Evolutionary conservation across 2,888 invertebrate species (phyloP).

Genomic region (Microctonus hyperodae): DNA sequence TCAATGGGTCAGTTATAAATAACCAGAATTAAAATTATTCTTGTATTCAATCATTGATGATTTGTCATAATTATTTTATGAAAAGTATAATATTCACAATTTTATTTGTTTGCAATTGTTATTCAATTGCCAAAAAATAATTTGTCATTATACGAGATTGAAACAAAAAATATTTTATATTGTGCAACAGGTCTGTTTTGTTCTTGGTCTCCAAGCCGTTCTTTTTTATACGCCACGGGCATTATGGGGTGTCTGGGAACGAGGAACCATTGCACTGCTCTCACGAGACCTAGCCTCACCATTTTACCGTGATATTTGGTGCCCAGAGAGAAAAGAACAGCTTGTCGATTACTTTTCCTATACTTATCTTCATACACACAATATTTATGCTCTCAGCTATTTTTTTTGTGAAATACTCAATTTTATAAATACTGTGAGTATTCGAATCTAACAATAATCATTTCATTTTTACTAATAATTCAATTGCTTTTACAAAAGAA

Average conservation of each 20-base stretch:
- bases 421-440: slow-evolving; percentile 75
- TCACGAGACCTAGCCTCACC: slow-evolving; percentile 68
- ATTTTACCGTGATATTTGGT: slow-evolving; percentile 68
- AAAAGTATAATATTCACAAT: too few species aligned
- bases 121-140: too few species aligned
- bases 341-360: slow-evolving; percentile 69
- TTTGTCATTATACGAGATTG: too few species aligned
- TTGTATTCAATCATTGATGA: too few species aligned
- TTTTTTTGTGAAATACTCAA: slow-evolving; percentile 78
- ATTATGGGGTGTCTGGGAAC: slow-evolving; percentile 78
- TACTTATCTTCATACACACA: slow-evolving; percentile 68
- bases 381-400: slow-evolving; percentile 73
- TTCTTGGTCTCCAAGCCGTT: slow-evolving; percentile 72
- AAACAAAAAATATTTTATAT: slow-evolving; percentile 1
- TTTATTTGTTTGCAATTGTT: too few species aligned
- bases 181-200: slow-evolving; percentile 65
- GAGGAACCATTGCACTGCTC: slow-evolving; percentile 69
- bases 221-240: slow-evolving; percentile 76
- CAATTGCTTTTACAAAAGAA: too few species aligned
- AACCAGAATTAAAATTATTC: not conserved
- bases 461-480: slow-evolving; percentile 19
- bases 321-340: slow-evolving; percentile 65
- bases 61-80: too few species aligned
- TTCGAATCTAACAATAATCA: not conserved
- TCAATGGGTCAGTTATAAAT: slow-evolving; percentile 69